phyloP scores from a whole-genome alignment of 2,888 invertebrate genomes.

The Patella ulyssiponensis region DNA sequence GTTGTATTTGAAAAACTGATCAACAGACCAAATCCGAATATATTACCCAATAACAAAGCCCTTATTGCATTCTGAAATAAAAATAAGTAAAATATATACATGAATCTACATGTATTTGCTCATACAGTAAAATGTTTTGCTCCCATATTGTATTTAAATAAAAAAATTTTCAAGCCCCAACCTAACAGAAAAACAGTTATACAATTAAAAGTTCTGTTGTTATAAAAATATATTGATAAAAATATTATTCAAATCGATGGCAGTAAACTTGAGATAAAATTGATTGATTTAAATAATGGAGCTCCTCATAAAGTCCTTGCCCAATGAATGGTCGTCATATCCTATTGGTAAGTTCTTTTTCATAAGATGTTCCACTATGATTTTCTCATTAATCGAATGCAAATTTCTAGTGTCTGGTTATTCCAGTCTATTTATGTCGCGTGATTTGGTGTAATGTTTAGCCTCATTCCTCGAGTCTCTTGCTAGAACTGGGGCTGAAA shows the following conservation, averaged over 20 bases:
- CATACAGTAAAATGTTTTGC: neutral
- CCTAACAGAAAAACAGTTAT: neutral
- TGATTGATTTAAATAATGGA: too few relatives aligned
- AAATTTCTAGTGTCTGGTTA: too few relatives aligned
- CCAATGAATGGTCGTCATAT: too few relatives aligned
- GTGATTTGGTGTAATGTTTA: too few relatives aligned
- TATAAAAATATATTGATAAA: neutral
- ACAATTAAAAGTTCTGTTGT: neutral
- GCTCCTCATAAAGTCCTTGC: too few relatives aligned
- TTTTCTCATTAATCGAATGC: too few relatives aligned
- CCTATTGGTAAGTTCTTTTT: too few relatives aligned
- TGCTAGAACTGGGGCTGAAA: too few relatives aligned
- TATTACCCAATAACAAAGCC: conserved; percentile 59
- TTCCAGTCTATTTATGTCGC: too few relatives aligned
- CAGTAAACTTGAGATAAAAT: too few relatives aligned
- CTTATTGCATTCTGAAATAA: conserved; percentile 61
- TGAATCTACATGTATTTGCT: neutral
- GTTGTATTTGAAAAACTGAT: conserved; percentile 51
- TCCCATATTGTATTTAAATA: neutral
- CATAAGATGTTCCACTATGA: too few relatives aligned
- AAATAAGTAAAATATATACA: neutral
- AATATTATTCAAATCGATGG: neutral
- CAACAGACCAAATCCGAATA: conserved; percentile 56
- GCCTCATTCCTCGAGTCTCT: too few relatives aligned
- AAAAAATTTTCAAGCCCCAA: neutral